These are phyloP conservation scores for Bolinopsis microptera DNA, from an alignment of 37 sponge, comb jelly and placozoan genomes.

Conservation along the genomic window DNA sequence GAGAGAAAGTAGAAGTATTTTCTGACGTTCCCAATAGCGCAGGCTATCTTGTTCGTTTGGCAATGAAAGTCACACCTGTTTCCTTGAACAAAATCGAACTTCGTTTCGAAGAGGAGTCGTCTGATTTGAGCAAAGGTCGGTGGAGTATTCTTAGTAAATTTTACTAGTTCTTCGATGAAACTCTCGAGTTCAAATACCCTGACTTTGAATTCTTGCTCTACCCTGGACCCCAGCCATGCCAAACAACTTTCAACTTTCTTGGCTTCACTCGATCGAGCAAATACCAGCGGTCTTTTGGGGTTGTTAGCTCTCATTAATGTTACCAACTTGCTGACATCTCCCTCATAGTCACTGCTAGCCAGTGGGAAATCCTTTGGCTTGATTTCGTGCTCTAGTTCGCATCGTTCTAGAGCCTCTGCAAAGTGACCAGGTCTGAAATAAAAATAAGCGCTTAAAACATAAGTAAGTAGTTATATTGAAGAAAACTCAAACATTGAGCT, in stretches of 20 bases:
- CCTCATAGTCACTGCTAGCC: constrained; percentile 39
- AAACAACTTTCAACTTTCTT: constrained; percentile 54
- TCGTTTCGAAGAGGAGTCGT: constrained; percentile 53
- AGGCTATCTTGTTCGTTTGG: constrained; percentile 25
- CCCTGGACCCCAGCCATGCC: constrained; percentile 4
- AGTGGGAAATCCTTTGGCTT: constrained; percentile 20
- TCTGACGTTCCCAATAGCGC: constrained; percentile 18
- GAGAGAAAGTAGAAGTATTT: constrained; percentile 40
- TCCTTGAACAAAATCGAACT: constrained; percentile 37
- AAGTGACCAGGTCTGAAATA: constrained; percentile 24
- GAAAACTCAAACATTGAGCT: too few species aligned
- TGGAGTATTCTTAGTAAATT: not conserved
- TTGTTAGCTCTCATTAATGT: not conserved
- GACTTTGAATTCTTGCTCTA: constrained; percentile 11
- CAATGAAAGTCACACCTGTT: constrained; percentile 44
- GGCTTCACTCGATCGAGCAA: constrained; percentile 39
- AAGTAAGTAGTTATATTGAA: too few species aligned
- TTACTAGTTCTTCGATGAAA: constrained; percentile 16
- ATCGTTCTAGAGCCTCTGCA: not conserved
- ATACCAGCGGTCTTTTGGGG: constrained; percentile 3
- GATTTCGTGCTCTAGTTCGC: constrained; percentile 29
- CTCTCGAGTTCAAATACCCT: constrained; percentile 44
- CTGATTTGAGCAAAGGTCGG: constrained; percentile 53
- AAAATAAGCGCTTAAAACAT: too few species aligned
- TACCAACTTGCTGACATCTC: not conserved